Base-by-base conservation (phyloP, 1,140 invertebrate species). In the Microplitis demolitor region DNA sequence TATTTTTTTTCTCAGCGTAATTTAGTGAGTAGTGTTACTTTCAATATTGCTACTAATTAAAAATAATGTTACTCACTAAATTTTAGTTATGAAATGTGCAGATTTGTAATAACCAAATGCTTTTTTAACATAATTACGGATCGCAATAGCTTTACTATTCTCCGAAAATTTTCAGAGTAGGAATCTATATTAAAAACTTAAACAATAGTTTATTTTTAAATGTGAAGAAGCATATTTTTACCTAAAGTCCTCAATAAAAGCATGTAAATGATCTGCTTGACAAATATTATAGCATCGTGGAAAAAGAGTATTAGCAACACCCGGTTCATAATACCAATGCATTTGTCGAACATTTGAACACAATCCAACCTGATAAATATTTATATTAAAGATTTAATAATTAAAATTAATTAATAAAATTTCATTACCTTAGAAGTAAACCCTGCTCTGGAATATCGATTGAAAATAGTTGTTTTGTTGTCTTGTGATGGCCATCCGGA, bases 281-380 rank as follows among this genome's bases (percentile, higher is more conserved):
- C 92, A 93, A 39, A 95, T 90, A 71, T 96, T 94, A 84, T 96
- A 97, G 78, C 95, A 96, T 45, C 96, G 89, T 0, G 96, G 96
- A 82, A 96, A 97, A 70, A 93, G 92, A 3, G 92, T 92, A 72
- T 93, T 89, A 0, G 95, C 91, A 34, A 95, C 90, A 16, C 92
- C 93, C 35, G 93, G 91, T 79, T 97, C 94, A 76, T 91, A 93
- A 82, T 92, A 95, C 95, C 96, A 97, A 79, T 96, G 93, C 84
- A 96, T 92, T 86, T 97, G 94, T 69, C 93, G 92, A 53, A 97
- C 87, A 72, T 93, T 93, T 5, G 91, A 89, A 76, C 94, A 95
- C 33, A 98, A 85, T 37, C 96, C 94, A 64, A 89, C 85, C 89
- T 90, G 72, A 11, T 74, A 76, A 78, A 51, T 24, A 3, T 14